Evolutionary conservation across 1,140 invertebrate species (phyloP).

Genomic region (Drosophila busckii): DNA sequence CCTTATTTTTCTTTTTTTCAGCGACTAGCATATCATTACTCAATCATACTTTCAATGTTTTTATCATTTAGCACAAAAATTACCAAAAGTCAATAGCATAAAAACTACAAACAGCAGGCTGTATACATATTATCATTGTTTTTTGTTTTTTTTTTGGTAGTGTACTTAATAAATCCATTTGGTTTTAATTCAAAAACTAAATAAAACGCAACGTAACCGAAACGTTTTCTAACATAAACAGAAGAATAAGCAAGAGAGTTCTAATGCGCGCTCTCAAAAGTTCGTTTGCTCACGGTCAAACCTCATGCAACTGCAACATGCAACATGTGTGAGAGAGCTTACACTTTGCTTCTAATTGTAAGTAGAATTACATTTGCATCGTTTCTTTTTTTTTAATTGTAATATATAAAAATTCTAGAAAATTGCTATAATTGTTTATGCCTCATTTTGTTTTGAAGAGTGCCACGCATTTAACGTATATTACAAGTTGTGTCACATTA

Average conservation of each 20-base stretch:
- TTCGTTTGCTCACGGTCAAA: too few species aligned
- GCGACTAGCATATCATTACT: conserved; percentile 69
- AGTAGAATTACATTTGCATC: conserved; percentile 26
- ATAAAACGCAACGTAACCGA: too few species aligned
- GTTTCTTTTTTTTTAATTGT: conserved; percentile 40
- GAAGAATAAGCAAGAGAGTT: too few species aligned
- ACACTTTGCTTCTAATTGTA: too few species aligned
- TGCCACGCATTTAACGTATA: conserved; percentile 49
- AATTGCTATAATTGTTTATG: conserved; percentile 48
- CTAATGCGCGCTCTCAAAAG: too few species aligned
- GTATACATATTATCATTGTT: conserved; percentile 25
- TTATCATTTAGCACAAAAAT: conserved; percentile 62
- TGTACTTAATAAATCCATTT: conserved; percentile 54
- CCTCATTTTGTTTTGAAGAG: conserved; percentile 26
- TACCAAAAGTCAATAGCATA: conserved; percentile 47
- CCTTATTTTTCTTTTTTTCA: too few species aligned
- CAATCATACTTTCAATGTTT: conserved; percentile 43
- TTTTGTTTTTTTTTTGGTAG: conserved; percentile 22
- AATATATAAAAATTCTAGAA: conserved; percentile 78
- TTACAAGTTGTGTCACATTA: conserved; percentile 44
- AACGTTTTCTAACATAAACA: too few species aligned
- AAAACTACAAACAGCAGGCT: conserved; percentile 66
- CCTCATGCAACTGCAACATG: too few species aligned
- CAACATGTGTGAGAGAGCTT: too few species aligned
- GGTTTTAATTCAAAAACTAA: conserved; percentile 50